Conservation (phyloP, 2,797 vertebrate genomes). For the Typhlichthys subterraneus region DNA sequence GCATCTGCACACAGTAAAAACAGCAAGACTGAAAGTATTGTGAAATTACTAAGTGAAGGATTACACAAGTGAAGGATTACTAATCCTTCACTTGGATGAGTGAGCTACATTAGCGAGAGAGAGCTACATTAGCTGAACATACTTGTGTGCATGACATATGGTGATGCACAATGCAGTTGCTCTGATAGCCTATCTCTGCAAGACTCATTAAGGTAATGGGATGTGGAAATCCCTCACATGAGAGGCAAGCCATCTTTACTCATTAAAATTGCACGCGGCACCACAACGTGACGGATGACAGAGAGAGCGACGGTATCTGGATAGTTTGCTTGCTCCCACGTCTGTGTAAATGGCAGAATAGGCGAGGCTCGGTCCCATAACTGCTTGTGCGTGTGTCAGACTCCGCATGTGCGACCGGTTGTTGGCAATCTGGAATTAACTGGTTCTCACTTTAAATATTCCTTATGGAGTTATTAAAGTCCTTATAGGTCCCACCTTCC, state of each 20-base stretch:
- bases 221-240: slow-evolving; percentile 44
- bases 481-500: too few relatives aligned
- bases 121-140: slow-evolving; percentile 6
- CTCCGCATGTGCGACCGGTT: too few relatives aligned
- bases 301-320: slow-evolving; percentile 16
- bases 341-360: background rate
- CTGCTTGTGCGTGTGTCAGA: background rate
- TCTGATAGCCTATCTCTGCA: slow-evolving; percentile 31
- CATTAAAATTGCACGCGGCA: slow-evolving; percentile 49
- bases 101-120: slow-evolving; percentile 22
- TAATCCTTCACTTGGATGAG: slow-evolving; percentile 32
- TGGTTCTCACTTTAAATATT: background rate
- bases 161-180: slow-evolving; percentile 7
- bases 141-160: slow-evolving; percentile 23
- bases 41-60: background rate
- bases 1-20: too few relatives aligned
- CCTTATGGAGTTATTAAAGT: too few relatives aligned
- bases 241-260: slow-evolving; percentile 39
- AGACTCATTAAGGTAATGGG: slow-evolving; percentile 50
- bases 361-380: too few relatives aligned
- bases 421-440: background rate
- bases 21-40: too few relatives aligned
- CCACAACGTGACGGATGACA: slow-evolving; percentile 27
- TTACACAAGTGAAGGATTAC: background rate
- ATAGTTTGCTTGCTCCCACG: slow-evolving; percentile 1